Percentiles rank a stretch among this genome's conserved stretches.
Evolutionary conservation across 2,797 vertebrate genomes (phyloP).

Genomic region (Stomatorhinus walkeri): DNA sequence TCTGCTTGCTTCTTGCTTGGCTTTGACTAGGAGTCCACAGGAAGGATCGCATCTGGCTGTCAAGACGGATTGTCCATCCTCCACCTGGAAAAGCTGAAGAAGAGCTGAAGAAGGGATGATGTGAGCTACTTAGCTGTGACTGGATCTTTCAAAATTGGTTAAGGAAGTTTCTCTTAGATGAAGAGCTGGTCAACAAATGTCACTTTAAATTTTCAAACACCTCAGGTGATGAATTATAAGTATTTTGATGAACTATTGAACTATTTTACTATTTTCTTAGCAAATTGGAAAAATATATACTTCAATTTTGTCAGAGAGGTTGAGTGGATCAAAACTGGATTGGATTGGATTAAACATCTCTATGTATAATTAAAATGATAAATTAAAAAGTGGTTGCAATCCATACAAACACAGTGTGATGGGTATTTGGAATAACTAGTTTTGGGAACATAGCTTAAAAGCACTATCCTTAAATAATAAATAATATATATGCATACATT

Average conservation of each 20-base stretch:
- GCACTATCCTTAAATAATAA: not conserved
- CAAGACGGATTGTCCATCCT: not conserved
- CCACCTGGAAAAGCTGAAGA: not conserved
- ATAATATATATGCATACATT: not conserved
- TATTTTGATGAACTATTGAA: not conserved
- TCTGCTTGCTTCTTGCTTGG: not conserved
- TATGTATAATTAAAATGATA: not conserved
- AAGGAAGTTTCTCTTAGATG: not conserved
- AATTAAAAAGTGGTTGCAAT: not conserved
- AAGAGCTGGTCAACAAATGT: not conserved
- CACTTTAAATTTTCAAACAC: not conserved
- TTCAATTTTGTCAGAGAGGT: not conserved
- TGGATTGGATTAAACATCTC: not conserved
- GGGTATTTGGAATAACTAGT: not conserved
- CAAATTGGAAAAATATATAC: not conserved
- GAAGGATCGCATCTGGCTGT: not conserved
- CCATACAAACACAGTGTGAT: not conserved
- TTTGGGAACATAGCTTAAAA: not conserved
- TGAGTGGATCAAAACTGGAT: not conserved
- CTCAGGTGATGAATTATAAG: not conserved
- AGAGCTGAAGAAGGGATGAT: not conserved
- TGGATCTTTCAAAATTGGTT: not conserved
- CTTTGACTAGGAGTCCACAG: conserved; percentile 1
- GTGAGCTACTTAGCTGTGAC: not conserved
- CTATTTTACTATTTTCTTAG: not conserved